Percentiles rank a stretch among this genome's conserved stretches.
phyloP scores from a whole-genome alignment of 1,140 invertebrate species.

The Polyergus mexicanus region DNA sequence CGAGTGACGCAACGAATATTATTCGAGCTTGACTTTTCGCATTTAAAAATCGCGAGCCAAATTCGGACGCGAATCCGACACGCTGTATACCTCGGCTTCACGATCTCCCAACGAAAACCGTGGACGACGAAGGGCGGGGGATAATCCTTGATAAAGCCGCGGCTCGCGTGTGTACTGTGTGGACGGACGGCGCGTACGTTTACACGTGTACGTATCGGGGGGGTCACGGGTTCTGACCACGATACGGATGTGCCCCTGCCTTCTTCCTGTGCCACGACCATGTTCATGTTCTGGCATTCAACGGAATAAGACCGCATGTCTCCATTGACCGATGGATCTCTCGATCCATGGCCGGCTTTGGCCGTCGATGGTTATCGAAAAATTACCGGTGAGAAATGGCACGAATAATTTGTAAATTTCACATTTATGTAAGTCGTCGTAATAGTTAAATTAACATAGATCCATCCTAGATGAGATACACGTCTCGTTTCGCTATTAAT shows the following conservation, averaged over 20 bases:
- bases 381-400: constrained; percentile 1
- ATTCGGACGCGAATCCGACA: constrained; percentile 6
- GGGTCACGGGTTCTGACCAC: constrained; percentile 86
- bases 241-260: constrained; percentile 87
- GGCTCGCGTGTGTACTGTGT: constrained; percentile 66
- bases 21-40: constrained; percentile 1
- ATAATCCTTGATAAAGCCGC: constrained; percentile 85
- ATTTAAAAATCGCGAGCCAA: constrained; percentile 30
- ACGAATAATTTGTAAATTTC: not conserved
- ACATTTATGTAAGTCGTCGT: not conserved
- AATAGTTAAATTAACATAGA: not conserved
- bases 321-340: constrained; percentile 78
- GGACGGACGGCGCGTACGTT: constrained; percentile 72
- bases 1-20: not conserved
- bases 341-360: constrained; percentile 69
- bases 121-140: constrained; percentile 70
- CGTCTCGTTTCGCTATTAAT: not conserved
- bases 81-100: constrained; percentile 36
- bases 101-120: constrained; percentile 69
- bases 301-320: constrained; percentile 81
- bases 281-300: constrained; percentile 82
- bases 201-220: constrained; percentile 80
- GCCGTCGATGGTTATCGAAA: constrained; percentile 31
- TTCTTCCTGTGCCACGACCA: constrained; percentile 86
- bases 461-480: not conserved